Percentiles rank a stretch among this genome's conserved stretches.
Conservation (phyloP, 2,113 vertebrate genomes). For the Sula dactylatra region DNA sequence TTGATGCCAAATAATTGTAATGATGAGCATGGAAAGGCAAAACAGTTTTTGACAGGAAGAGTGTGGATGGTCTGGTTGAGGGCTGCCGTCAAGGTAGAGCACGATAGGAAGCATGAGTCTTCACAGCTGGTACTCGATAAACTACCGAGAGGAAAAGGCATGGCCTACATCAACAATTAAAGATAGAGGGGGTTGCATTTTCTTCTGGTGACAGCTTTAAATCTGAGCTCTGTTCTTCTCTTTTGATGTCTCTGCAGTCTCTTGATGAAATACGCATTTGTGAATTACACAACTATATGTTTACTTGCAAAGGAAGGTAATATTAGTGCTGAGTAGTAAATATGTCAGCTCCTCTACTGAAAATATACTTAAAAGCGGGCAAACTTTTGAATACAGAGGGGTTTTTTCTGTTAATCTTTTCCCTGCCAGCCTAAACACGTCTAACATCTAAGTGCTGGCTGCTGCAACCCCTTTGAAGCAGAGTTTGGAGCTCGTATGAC, state of each 20-base stretch:
- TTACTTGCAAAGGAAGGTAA: background rate
- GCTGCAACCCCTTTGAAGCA: background rate
- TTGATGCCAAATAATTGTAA: background rate
- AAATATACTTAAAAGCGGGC: background rate
- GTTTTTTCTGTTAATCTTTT: background rate
- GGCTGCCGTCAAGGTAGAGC: background rate
- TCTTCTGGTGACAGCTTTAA: background rate
- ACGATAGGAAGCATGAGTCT: background rate
- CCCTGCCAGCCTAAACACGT: background rate
- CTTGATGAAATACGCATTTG: slow-evolving; percentile 2
- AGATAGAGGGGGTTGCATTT: background rate
- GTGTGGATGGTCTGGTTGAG: background rate
- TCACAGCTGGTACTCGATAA: background rate
- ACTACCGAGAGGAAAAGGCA: background rate
- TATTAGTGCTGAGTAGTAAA: background rate
- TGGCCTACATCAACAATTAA: background rate
- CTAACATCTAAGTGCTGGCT: background rate
- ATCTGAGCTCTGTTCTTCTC: background rate
- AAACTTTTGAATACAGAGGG: background rate
- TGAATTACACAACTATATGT: background rate
- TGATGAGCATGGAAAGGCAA: background rate
- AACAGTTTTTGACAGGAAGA: background rate
- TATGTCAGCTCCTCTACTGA: background rate
- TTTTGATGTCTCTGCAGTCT: background rate
- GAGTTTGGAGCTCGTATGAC: background rate